A percentile compares a stretch with the other conserved stretches of the same genome.
Evolutionary conservation across 2,797 vertebrate species (phyloP).

Genomic region (Esox masquinongy): DNA sequence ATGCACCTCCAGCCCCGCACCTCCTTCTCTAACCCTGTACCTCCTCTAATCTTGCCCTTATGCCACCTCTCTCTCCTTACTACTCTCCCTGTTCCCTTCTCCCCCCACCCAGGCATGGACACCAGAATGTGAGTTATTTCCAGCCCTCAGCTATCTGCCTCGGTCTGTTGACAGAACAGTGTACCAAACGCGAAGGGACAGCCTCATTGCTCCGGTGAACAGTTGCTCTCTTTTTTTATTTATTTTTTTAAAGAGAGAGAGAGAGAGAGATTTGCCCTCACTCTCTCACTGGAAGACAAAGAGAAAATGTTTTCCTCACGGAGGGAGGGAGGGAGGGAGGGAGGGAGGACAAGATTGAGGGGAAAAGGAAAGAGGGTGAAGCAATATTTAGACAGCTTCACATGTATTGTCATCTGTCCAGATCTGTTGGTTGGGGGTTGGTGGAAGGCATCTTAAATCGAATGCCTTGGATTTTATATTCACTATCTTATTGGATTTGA

Average conservation of each 20-base stretch:
- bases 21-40: not conserved
- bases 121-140: slow-evolving; percentile 56
- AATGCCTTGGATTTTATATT: slow-evolving; percentile 13
- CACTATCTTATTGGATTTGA: too few species aligned
- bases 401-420: slow-evolving; percentile 59
- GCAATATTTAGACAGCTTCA: slow-evolving; percentile 83
- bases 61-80: not conserved
- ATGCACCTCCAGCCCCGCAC: not conserved
- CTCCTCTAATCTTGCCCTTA: not conserved
- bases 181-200: slow-evolving; percentile 58
- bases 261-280: slow-evolving; percentile 46
- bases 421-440: slow-evolving; percentile 40
- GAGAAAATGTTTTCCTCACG: slow-evolving; percentile 41
- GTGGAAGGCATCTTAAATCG: slow-evolving; percentile 8
- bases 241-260: too few species aligned
- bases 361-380: slow-evolving; percentile 52
- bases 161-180: slow-evolving; percentile 41
- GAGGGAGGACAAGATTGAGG: slow-evolving; percentile 47
- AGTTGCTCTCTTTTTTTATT: slow-evolving; percentile 50
- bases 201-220: slow-evolving; percentile 58
- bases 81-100: not conserved
- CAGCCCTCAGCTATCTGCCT: slow-evolving; percentile 18
- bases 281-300: slow-evolving; percentile 34
- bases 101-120: slow-evolving; percentile 17
- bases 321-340: slow-evolving; percentile 35